phyloP scores from a whole-genome alignment of 2,113 vertebrate species.

The Butorides virescens region DNA sequence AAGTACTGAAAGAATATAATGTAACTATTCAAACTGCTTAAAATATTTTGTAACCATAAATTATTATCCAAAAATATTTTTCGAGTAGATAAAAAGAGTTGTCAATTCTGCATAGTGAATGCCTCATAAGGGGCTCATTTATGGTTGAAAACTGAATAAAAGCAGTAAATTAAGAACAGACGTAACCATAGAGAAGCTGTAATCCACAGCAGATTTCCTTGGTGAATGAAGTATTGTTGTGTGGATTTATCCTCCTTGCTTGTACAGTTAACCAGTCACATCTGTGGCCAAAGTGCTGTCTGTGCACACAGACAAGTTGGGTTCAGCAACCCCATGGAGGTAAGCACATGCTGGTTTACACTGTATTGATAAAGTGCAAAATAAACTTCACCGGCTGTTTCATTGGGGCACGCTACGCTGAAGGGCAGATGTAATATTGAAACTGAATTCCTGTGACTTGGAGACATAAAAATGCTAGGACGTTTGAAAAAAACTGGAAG shows the following conservation, averaged over 20 bases:
- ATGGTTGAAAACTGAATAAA: conserved; percentile 87
- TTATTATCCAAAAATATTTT: conserved; percentile 90
- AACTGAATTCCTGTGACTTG: background rate
- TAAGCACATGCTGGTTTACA: conserved; percentile 74
- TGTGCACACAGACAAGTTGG: conserved; percentile 75
- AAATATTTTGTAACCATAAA: conserved; percentile 85
- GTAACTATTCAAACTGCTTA: conserved; percentile 80
- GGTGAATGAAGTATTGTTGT: conserved; percentile 84
- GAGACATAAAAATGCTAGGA: conserved; percentile 17
- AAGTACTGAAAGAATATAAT: conserved; percentile 77
- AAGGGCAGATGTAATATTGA: conserved; percentile 30
- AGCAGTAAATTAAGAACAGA: conserved; percentile 84
- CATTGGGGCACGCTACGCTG: conserved; percentile 62
- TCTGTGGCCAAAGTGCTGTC: conserved; percentile 77
- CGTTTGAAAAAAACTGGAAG: background rate
- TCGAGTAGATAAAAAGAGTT: conserved; percentile 87
- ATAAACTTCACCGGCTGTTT: conserved; percentile 70
- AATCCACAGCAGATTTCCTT: conserved; percentile 83
- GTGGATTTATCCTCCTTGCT: conserved; percentile 79
- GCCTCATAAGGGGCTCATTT: conserved; percentile 86
- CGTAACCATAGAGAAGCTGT: conserved; percentile 83
- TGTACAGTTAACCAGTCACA: conserved; percentile 84
- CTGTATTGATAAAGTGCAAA: conserved; percentile 72
- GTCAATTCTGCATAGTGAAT: conserved; percentile 84
- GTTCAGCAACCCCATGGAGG: conserved; percentile 73